Evolutionary conservation across 30 jellyfish, hydroid and myxozoan species (phyloP).

Genomic region (Nemopilema nomurai): DNA sequence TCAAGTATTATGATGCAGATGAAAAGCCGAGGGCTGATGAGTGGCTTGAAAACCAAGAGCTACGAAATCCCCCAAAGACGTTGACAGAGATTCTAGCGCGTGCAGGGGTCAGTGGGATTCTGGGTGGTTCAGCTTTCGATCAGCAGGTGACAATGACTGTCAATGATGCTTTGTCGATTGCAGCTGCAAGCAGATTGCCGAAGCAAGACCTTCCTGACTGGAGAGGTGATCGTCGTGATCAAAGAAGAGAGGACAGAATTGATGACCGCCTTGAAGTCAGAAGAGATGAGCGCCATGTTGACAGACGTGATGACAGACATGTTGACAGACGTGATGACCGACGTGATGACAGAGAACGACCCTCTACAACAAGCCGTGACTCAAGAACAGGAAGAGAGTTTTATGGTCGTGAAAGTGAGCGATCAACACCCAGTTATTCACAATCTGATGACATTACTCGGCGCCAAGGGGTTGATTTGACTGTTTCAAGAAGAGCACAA

Average conservation of each 20-base stretch:
- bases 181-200: constrained; percentile 50
- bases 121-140: constrained; percentile 75
- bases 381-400: constrained; percentile 24
- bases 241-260: constrained; percentile 28
- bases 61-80: constrained; percentile 87
- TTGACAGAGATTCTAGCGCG: constrained; percentile 90
- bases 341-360: constrained; percentile 42
- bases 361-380: constrained; percentile 33
- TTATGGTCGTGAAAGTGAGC: constrained; percentile 22
- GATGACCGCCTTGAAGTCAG: constrained; percentile 17
- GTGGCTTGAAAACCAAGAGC: constrained; percentile 52
- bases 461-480: constrained; percentile 45
- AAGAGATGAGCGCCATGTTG: constrained; percentile 35
- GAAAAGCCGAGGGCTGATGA: constrained; percentile 51
- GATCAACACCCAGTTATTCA: background rate
- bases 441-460: constrained; percentile 22
- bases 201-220: constrained; percentile 45
- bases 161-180: constrained; percentile 46
- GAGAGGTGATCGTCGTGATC: constrained; percentile 52
- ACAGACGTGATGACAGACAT: constrained; percentile 18
- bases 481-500: constrained; percentile 62
- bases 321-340: constrained; percentile 26
- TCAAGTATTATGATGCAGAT: constrained; percentile 57
- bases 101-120: constrained; percentile 97
- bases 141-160: constrained; percentile 44